A percentile compares a stretch with the other conserved stretches of the same genome.
phyloP scores from a whole-genome alignment of 2,113 vertebrate species.

The Pan paniscus region DNA sequence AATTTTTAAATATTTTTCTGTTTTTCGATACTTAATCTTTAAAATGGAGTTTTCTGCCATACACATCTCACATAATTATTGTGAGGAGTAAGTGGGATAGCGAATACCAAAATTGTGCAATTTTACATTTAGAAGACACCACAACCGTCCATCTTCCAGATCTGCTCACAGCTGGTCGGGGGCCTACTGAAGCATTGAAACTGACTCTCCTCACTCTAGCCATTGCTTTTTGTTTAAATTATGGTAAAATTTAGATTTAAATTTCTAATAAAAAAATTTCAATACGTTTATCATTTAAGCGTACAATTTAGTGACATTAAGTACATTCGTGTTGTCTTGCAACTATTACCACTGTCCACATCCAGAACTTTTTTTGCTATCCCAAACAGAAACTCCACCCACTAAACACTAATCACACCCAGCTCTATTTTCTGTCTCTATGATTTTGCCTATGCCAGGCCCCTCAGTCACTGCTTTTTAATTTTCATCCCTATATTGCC shows the following conservation, averaged over 20 bases:
- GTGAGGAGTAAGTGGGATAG: background rate
- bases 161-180: background rate
- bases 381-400: background rate
- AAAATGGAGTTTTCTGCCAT: background rate
- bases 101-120: background rate
- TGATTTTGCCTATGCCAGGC: background rate
- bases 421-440: background rate
- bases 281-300: background rate
- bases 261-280: background rate
- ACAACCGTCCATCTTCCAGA: background rate
- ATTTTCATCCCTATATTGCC: background rate
- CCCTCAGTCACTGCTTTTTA: background rate
- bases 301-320: background rate
- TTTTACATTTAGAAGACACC: background rate
- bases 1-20: background rate
- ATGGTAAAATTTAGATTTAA: background rate
- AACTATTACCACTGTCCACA: background rate
- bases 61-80: background rate
- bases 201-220: background rate
- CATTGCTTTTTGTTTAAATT: background rate
- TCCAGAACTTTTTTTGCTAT: background rate
- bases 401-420: background rate
- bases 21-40: background rate
- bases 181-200: background rate
- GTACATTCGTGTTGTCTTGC: background rate